Percentiles rank a stretch among this genome's conserved stretches.
Conservation (phyloP, 2,888 invertebrate species). For the Rhamphomyia laevipes region DNA sequence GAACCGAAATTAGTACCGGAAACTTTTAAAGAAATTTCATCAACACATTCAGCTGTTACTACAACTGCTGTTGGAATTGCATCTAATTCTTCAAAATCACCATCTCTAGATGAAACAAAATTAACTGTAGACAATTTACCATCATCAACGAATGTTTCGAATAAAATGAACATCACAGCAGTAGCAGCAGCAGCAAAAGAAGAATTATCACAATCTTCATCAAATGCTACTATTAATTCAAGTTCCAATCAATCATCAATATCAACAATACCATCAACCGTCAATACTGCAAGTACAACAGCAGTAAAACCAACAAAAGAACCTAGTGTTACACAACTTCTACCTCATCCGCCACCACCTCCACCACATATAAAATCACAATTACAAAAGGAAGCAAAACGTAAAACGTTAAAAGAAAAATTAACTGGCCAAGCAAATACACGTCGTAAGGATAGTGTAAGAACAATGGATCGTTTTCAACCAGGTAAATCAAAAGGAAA, state of each 20-base stretch:
- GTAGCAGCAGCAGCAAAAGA: conserved; percentile 15
- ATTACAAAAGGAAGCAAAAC: conserved; percentile 36
- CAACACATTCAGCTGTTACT: neutral
- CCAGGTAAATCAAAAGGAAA: conserved; percentile 84
- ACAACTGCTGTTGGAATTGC: neutral
- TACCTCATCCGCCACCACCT: conserved; percentile 32
- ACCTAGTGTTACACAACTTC: conserved; percentile 29
- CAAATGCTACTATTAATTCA: neutral
- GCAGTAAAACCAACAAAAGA: conserved; percentile 25
- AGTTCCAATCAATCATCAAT: neutral
- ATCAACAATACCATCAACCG: conserved; percentile 9
- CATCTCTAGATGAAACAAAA: neutral
- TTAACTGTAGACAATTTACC: neutral
- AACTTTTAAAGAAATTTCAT: conserved; percentile 40
- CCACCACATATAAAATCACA: conserved; percentile 36
- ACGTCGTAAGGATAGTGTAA: conserved; percentile 58
- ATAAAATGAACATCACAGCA: conserved; percentile 6
- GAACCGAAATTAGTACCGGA: conserved; percentile 39
- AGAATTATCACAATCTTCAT: neutral
- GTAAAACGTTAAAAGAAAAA: conserved; percentile 36
- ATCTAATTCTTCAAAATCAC: neutral
- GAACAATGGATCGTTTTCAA: conserved; percentile 72
- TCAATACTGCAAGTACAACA: conserved; percentile 12
- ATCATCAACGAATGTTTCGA: neutral
- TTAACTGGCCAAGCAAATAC: conserved; percentile 30